Evolutionary conservation across 2,113 vertebrate genomes (phyloP), one percentile per base, ranked within the genome.

Genomic region (Microcebus griseorufus): DNA sequence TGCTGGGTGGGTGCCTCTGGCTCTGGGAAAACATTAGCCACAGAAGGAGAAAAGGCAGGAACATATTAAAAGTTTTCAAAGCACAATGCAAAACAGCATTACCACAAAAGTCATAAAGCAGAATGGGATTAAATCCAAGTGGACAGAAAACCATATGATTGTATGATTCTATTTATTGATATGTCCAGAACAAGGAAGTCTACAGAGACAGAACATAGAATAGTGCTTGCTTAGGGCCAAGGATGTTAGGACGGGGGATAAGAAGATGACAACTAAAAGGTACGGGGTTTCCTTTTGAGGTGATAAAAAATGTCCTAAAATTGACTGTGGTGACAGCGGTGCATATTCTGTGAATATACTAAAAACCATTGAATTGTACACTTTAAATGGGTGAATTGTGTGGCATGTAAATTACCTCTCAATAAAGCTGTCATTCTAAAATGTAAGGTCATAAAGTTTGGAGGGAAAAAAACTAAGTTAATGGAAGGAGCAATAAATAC

Each of bases 341-440:
- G 73, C 65, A 45, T 67, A 85, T 51, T 65, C 82, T 87, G 37
- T 27, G 86, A 95, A 70, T 78, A 84, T 37, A 75, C 84, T 86
- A 86, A 95, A 91, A 88, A 67, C 12, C 22, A 79, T 55, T 73
- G 76, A 88, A 62, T 87, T 45, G 42, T 45, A 79, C 48, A 42
- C 82, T 93, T 96, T 75, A 87, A 97, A 92, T 72, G 60, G 58
- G 34, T 58, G 37, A 85, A 65, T 84, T 93, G 53, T 91, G 51
- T 78, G 45, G 39, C 88, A 60, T 81, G 73, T 94, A 89, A 94
- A 96, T 94, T 85, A 37, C 65, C 85, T 72, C 37, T 89, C 75
- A 64, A 88, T 92, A 93, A 96, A 96, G 55, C 78, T 92, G 84
- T 92, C 90, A 97, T 62, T 93, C 39, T 55, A 92, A 91, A 92